phyloP scores from a whole-genome alignment of 2,797 vertebrate genomes.

The Sebastes kiyomatsui region DNA sequence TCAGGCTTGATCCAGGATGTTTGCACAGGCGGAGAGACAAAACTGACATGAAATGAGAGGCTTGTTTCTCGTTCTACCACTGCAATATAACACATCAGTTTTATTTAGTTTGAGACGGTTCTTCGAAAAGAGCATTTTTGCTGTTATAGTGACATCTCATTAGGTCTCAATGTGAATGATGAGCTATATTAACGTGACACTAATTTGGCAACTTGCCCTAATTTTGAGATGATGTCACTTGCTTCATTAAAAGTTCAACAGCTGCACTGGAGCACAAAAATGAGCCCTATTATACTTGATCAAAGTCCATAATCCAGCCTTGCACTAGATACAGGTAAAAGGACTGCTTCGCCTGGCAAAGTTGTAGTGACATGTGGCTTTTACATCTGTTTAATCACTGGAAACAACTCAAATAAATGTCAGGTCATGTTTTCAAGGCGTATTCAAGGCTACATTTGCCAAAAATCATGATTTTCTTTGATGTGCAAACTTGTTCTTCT shows the following conservation, averaged over 20 bases:
- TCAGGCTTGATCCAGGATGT: slow-evolving; percentile 30
- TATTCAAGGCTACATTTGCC: neutral
- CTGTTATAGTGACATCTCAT: neutral
- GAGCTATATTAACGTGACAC: neutral
- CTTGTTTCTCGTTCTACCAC: neutral
- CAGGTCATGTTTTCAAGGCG: neutral
- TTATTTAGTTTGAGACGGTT: neutral
- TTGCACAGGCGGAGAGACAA: slow-evolving; percentile 6
- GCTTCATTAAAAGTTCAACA: neutral
- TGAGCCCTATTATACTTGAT: neutral
- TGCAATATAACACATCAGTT: neutral
- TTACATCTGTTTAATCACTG: neutral
- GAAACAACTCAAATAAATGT: neutral
- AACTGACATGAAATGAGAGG: slow-evolving; percentile 7
- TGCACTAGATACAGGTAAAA: neutral
- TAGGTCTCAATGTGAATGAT: neutral
- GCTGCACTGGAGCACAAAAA: neutral
- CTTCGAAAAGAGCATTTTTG: neutral
- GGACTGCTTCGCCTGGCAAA: neutral
- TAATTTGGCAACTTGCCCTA: neutral
- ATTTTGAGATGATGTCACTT: neutral
- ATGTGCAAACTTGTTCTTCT: neutral
- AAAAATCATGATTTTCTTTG: neutral
- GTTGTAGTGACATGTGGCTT: neutral
- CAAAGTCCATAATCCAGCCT: neutral